These are phyloP conservation scores for Hermaeophaga mercurialis DNA, from an alignment of 2,888 invertebrate genomes.

Conservation along the genomic window DNA sequence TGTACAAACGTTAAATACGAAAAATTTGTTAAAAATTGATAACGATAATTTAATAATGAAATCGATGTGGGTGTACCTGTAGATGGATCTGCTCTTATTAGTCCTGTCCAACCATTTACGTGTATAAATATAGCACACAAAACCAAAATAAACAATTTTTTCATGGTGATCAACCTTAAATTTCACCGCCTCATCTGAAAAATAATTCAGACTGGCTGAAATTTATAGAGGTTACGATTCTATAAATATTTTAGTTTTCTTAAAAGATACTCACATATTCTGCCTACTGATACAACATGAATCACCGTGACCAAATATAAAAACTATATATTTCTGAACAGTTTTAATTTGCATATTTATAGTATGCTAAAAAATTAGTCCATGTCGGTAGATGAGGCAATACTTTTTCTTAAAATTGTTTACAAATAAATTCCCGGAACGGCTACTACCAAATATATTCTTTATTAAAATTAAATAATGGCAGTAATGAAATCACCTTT, in stretches of 20 bases:
- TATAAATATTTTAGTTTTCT: background rate
- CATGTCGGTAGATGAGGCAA: too few species aligned
- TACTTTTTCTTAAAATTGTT: too few species aligned
- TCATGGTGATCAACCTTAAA: background rate
- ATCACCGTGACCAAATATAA: background rate
- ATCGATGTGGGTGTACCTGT: slow-evolving; percentile 17
- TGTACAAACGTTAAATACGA: too few species aligned
- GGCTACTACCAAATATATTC: too few species aligned
- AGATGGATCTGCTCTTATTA: slow-evolving; percentile 14
- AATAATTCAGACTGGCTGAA: background rate
- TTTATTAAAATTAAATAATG: too few species aligned
- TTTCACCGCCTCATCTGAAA: background rate
- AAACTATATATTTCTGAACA: background rate
- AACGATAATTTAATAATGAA: too few species aligned
- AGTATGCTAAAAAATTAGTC: too few species aligned
- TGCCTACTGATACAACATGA: background rate
- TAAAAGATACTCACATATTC: background rate
- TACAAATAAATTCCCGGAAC: too few species aligned
- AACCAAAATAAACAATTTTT: background rate
- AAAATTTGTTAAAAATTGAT: too few species aligned
- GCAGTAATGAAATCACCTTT: too few species aligned
- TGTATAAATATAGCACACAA: slow-evolving; percentile 10
- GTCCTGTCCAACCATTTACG: slow-evolving; percentile 17
- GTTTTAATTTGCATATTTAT: background rate
- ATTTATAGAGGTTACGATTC: background rate